phyloP scores from a whole-genome alignment of 2,797 vertebrate species.

The Channa striata region DNA sequence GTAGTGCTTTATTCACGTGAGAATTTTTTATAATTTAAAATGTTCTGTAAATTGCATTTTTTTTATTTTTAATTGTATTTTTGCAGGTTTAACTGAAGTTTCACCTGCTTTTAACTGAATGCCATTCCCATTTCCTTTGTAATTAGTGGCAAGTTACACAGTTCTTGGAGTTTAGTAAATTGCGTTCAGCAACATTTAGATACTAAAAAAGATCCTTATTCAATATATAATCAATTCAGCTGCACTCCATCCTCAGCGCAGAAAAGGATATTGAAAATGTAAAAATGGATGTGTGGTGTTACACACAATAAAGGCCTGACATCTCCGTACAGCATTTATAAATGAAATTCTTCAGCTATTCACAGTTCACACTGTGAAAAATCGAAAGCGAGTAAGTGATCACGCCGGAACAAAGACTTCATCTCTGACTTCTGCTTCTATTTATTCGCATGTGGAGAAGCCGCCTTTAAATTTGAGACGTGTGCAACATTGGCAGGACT shows the following conservation, averaged over 20 bases:
- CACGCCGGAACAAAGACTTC: too few relatives aligned
- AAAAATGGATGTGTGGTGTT: too few relatives aligned
- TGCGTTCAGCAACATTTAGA: not conserved
- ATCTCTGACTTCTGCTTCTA: not conserved
- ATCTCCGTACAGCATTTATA: not conserved
- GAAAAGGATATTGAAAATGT: not conserved
- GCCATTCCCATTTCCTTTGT: not conserved
- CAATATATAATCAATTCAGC: too few relatives aligned
- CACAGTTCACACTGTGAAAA: too few relatives aligned
- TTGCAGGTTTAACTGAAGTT: not conserved
- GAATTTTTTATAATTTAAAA: too few relatives aligned
- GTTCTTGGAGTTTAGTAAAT: not conserved
- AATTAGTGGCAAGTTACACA: not conserved
- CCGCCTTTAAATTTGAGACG: not conserved
- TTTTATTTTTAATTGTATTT: too few relatives aligned
- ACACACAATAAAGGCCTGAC: not conserved
- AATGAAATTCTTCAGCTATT: too few relatives aligned
- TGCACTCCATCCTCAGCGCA: not conserved
- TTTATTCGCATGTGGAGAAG: not conserved
- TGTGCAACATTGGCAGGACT: not conserved
- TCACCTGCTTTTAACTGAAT: too few relatives aligned
- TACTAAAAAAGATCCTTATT: not conserved
- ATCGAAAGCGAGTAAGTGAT: not conserved
- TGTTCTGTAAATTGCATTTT: too few relatives aligned
- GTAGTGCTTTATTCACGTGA: not conserved